phyloP scores from a whole-genome alignment of 2,888 invertebrate species.

The Hyppa rectilinea region DNA sequence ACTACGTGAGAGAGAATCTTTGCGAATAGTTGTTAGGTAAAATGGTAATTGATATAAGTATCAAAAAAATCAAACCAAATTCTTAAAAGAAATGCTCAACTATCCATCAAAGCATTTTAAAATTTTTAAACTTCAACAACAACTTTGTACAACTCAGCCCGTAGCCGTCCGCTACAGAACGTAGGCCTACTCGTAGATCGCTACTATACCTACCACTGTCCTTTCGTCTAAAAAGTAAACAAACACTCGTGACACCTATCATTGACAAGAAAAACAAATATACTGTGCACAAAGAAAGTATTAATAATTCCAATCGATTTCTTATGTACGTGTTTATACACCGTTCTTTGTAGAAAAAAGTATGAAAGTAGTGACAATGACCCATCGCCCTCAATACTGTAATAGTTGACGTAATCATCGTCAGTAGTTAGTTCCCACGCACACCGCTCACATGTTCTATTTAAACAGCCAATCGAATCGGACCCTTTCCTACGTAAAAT shows the following conservation, averaged over 20 bases:
- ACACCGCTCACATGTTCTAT: slow-evolving; percentile 72
- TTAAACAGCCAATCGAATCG: slow-evolving; percentile 77
- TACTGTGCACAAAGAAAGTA: slow-evolving; percentile 5
- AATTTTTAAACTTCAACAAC: too few species aligned
- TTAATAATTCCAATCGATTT: slow-evolving; percentile 35
- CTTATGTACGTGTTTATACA: slow-evolving; percentile 32
- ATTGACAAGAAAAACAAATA: slow-evolving; percentile 4
- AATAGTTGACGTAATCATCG: slow-evolving; percentile 69
- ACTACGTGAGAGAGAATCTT: neutral
- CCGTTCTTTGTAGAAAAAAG: slow-evolving; percentile 26
- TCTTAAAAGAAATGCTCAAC: too few species aligned
- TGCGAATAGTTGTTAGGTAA: neutral
- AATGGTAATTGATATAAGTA: too few species aligned
- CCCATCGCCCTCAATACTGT: slow-evolving; percentile 42
- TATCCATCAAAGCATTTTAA: slow-evolving; percentile 10
- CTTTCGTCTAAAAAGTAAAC: neutral
- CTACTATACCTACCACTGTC: neutral
- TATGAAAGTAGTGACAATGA: slow-evolving; percentile 45
- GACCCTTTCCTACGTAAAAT: slow-evolving; percentile 83
- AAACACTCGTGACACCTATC: neutral
- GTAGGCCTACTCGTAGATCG: neutral
- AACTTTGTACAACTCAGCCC: neutral
- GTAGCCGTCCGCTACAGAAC: neutral
- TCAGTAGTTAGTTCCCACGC: slow-evolving; percentile 81
- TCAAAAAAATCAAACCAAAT: too few species aligned